Percentiles rank a stretch among this genome's conserved stretches.
Evolutionary conservation across 2,113 vertebrate species (phyloP).

Genomic region (Pongo abelii): DNA sequence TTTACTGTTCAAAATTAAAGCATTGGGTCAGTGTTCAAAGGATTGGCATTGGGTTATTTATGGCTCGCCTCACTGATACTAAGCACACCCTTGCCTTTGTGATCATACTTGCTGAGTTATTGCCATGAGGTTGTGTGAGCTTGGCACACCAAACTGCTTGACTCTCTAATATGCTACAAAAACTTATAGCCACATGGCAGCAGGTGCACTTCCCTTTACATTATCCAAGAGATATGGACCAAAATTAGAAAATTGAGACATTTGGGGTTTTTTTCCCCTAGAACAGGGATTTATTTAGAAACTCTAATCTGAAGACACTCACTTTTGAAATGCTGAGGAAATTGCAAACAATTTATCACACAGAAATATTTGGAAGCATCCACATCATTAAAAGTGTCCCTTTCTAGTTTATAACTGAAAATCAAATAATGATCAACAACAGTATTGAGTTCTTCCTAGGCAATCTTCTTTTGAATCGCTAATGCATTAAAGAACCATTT

Average conservation of each 20-base stretch:
- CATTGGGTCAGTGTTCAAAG: no score
- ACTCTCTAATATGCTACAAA: slow-evolving; percentile 6
- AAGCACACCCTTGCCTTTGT: neutral
- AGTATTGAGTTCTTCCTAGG: slow-evolving; percentile 16
- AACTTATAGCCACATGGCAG: neutral
- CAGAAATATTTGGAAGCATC: neutral
- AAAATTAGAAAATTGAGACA: slow-evolving; percentile 39
- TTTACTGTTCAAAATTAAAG: neutral
- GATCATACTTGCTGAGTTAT: neutral
- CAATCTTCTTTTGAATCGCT: slow-evolving; percentile 28
- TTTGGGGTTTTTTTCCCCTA: neutral
- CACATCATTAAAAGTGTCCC: neutral
- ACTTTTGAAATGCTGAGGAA: slow-evolving; percentile 24
- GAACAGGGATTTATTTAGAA: slow-evolving; percentile 17
- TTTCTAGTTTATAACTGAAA: slow-evolving; percentile 46
- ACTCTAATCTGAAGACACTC: slow-evolving; percentile 14
- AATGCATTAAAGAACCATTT: slow-evolving; percentile 56
- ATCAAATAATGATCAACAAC: slow-evolving; percentile 29
- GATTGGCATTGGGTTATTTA: neutral
- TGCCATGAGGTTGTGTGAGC: neutral
- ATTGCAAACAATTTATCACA: neutral
- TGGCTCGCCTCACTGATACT: neutral
- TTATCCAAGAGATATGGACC: neutral
- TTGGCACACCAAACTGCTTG: neutral
- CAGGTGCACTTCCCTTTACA: neutral